Conservation (phyloP, 2,888 invertebrate genomes). For the Dasysyrphus tricinctus region DNA sequence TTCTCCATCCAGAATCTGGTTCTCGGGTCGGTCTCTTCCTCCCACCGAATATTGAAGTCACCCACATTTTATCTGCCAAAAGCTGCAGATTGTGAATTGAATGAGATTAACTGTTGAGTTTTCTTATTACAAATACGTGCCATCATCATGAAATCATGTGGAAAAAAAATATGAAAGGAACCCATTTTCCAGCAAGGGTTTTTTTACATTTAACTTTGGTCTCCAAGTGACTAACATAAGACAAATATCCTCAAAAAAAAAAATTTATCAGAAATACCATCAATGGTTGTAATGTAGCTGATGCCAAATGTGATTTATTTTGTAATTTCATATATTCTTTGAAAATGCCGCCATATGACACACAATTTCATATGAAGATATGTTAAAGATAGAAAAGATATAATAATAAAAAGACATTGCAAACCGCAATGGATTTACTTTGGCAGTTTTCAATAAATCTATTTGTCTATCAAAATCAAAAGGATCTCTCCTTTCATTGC, state of each 20-base stretch:
- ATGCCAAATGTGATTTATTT: constrained; percentile 14
- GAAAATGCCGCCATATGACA: background rate
- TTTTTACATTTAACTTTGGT: background rate
- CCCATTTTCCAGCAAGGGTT: background rate
- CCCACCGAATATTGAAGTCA: too few species aligned
- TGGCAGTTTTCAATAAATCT: background rate
- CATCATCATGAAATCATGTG: too few species aligned
- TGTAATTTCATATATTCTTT: background rate
- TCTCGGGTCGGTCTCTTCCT: too few species aligned
- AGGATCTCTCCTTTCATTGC: background rate
- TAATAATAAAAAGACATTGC: background rate
- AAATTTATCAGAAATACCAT: background rate
- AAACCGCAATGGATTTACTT: background rate
- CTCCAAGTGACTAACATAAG: background rate
- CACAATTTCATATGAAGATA: too few species aligned
- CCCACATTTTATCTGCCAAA: background rate
- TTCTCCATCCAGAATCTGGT: too few species aligned
- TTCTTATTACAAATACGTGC: background rate
- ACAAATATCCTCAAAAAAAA: background rate
- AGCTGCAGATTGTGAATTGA: background rate
- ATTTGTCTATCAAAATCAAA: background rate
- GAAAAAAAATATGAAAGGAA: background rate
- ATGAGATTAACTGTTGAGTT: background rate
- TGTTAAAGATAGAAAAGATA: background rate
- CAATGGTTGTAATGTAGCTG: background rate